Evolutionary conservation across 1,140 invertebrate genomes (phyloP).

Genomic region (Drosophila prosaltans): DNA sequence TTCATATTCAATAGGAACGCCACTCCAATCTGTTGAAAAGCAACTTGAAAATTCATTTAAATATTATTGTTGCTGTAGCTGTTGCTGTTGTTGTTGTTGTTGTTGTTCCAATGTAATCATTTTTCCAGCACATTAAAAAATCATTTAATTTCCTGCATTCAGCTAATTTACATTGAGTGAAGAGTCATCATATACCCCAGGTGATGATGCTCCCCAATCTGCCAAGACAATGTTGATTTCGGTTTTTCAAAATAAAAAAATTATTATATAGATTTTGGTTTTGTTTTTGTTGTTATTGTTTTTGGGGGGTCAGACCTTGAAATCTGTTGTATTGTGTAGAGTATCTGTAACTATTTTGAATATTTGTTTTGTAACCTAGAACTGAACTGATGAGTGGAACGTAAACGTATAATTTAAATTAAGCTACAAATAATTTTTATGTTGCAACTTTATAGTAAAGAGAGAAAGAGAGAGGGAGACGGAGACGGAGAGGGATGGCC

Average conservation of each 20-base stretch:
- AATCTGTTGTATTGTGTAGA: constrained; percentile 30
- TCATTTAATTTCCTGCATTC: constrained; percentile 79
- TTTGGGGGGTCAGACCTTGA: constrained; percentile 61
- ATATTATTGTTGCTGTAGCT: constrained; percentile 30
- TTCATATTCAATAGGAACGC: constrained; percentile 47
- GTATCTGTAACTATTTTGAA: constrained; percentile 38
- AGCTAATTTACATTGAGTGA: constrained; percentile 77
- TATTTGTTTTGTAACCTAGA: constrained; percentile 77
- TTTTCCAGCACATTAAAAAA: constrained; percentile 75
- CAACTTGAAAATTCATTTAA: constrained; percentile 55
- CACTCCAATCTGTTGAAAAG: constrained; percentile 35
- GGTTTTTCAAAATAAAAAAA: no score
- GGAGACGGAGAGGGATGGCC: neutral
- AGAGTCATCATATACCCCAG: constrained; percentile 51
- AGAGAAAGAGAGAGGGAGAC: constrained; percentile 27
- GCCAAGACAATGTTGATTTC: no score
- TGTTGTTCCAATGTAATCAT: constrained; percentile 50
- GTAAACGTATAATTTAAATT: constrained; percentile 77
- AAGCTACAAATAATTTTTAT: constrained; percentile 72
- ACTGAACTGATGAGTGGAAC: constrained; percentile 67
- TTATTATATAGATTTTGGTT: constrained; percentile 33
- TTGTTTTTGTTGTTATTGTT: neutral
- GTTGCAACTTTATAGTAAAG: constrained; percentile 39
- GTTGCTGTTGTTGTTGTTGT: constrained; percentile 27
- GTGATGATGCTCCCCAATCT: constrained; percentile 62